A percentile compares a stretch with the other conserved stretches of the same genome.
phyloP scores from a whole-genome alignment of 2,888 invertebrate genomes.

The Clistopyga incitator region DNA sequence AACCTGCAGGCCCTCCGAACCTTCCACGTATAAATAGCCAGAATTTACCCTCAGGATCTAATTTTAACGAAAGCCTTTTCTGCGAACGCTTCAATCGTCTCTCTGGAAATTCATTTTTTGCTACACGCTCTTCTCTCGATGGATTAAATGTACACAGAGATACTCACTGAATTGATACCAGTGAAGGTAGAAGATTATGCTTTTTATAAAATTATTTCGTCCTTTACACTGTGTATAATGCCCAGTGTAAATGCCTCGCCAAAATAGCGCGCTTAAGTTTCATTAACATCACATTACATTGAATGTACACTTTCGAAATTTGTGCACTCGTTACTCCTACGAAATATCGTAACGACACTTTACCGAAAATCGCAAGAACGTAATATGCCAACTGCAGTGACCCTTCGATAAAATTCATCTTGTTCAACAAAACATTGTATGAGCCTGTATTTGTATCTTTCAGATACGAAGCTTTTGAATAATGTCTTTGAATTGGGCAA shows the following conservation, averaged over 20 bases:
- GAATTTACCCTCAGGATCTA: constrained; percentile 67
- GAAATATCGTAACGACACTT: neutral
- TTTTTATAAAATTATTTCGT: neutral
- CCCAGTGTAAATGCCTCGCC: too few species aligned
- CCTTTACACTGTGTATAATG: too few species aligned
- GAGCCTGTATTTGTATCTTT: too few species aligned
- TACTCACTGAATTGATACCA: neutral
- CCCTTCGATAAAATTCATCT: neutral
- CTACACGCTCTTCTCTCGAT: neutral
- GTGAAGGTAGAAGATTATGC: neutral
- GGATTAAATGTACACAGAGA: neutral
- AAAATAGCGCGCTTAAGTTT: neutral
- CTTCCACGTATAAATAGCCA: constrained; percentile 72
- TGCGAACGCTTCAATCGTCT: constrained; percentile 67
- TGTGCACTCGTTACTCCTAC: neutral
- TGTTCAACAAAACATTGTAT: too few species aligned
- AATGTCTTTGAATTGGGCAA: too few species aligned
- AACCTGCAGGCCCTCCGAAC: neutral
- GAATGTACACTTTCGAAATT: neutral
- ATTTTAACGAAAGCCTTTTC: constrained; percentile 74
- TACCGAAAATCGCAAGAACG: neutral
- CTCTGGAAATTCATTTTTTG: constrained; percentile 39
- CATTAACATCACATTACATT: constrained; percentile 7
- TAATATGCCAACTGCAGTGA: neutral
- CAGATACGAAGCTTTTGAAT: too few species aligned